Conservation (phyloP, 2,888 invertebrate genomes). For the Aphodius granarius region DNA sequence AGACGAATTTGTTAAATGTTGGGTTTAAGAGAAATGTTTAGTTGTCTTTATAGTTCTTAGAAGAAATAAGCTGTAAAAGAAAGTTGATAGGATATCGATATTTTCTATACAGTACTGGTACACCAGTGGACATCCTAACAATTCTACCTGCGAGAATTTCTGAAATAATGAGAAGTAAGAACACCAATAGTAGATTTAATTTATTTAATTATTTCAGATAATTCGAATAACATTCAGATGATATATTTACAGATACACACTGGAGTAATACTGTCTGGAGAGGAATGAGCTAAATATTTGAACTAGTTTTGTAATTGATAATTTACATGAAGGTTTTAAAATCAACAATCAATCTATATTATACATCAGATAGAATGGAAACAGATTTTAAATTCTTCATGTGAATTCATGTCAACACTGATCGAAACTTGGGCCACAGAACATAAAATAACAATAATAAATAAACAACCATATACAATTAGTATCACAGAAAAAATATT, state of each 20-base stretch:
- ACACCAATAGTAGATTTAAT: background rate
- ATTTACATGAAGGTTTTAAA: background rate
- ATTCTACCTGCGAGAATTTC: background rate
- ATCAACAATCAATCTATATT: too few species aligned
- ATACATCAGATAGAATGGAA: too few species aligned
- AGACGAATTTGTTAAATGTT: too few species aligned
- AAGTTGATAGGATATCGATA: too few species aligned
- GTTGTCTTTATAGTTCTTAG: too few species aligned
- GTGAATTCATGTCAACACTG: too few species aligned
- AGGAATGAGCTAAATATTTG: background rate
- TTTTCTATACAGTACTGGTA: too few species aligned
- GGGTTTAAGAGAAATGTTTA: too few species aligned
- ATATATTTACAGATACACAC: background rate
- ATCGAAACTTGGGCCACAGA: background rate
- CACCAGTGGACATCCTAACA: too few species aligned
- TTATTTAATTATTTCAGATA: background rate
- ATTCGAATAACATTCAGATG: background rate
- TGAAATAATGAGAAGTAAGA: background rate
- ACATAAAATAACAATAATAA: background rate
- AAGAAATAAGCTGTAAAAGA: too few species aligned
- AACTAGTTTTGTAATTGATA: background rate
- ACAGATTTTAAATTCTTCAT: background rate
- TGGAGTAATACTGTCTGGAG: background rate
- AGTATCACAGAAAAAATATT: conserved; percentile 30
- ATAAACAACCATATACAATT: conserved; percentile 19